Conservation (phyloP, 2,113 vertebrate genomes). For the Synchiropus splendidus region DNA sequence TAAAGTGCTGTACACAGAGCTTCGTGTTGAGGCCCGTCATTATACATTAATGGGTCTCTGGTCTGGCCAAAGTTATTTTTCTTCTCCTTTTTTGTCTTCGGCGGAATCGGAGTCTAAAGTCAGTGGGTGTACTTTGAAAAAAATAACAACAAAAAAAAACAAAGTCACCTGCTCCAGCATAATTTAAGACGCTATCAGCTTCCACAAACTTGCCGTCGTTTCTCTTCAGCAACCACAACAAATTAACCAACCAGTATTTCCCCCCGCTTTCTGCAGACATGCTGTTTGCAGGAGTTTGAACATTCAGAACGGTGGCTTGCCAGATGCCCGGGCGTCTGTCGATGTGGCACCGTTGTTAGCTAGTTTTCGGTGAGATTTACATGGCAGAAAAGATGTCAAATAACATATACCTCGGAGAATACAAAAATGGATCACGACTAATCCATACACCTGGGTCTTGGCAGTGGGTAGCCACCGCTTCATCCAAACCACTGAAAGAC, state of each 20-base stretch:
- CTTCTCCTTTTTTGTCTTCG: conserved; percentile 15
- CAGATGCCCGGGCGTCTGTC: conserved; percentile 65
- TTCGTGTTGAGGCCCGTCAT: conserved; percentile 57
- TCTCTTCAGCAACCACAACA: conserved; percentile 4
- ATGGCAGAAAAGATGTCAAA: conserved; percentile 61
- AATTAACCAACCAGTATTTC: conserved; percentile 8
- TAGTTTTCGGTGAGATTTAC: conserved; percentile 67
- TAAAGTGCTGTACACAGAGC: conserved; percentile 67
- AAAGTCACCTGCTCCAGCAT: conserved; percentile 37
- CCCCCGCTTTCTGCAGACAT: conserved; percentile 31
- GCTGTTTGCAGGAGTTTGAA: conserved; percentile 52
- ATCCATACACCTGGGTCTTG: conserved; percentile 59
- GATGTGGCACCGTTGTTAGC: conserved; percentile 58
- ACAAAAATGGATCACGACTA: conserved; percentile 49
- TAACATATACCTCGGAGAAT: conserved; percentile 56
- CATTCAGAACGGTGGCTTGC: conserved; percentile 44
- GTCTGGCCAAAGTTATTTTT: conserved; percentile 44
- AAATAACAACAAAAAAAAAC: too few species aligned
- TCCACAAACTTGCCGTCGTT: too few species aligned
- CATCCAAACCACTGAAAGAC: conserved; percentile 26
- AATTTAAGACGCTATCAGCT: conserved; percentile 31
- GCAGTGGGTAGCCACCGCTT: too few species aligned
- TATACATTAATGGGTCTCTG: conserved; percentile 64
- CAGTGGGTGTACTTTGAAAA: too few species aligned
- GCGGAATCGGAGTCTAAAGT: conserved; percentile 22